These are phyloP conservation scores for Nemapogon koenigi DNA, from an alignment of 2,888 invertebrate species.

Conservation along the genomic window DNA sequence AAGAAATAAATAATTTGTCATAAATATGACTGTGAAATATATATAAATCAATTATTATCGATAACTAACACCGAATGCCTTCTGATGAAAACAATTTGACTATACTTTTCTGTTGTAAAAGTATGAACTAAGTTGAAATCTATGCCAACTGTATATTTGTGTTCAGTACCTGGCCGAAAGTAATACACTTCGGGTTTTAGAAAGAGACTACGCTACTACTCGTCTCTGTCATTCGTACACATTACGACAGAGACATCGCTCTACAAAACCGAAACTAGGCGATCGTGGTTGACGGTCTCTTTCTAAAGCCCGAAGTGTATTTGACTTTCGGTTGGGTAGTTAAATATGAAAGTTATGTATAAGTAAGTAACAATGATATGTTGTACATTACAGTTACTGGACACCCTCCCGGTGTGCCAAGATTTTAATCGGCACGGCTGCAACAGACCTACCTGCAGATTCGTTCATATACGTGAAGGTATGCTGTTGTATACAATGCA, in stretches of 20 bases:
- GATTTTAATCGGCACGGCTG: constrained; percentile 99
- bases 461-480: constrained; percentile 98
- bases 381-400: constrained; percentile 92
- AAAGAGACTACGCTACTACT: background rate
- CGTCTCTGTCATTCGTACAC: background rate
- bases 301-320: background rate
- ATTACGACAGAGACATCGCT: background rate
- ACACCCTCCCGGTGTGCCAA: constrained; percentile 99
- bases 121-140: too few relatives aligned
- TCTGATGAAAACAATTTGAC: too few relatives aligned
- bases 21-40: too few relatives aligned
- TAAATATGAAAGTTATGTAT: background rate
- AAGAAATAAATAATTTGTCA: too few relatives aligned
- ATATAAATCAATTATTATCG: too few relatives aligned
- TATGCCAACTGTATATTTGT: too few relatives aligned
- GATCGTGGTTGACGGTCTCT: background rate
- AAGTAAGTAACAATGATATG: constrained; percentile 28
- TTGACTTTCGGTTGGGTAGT: background rate
- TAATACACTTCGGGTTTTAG: background rate
- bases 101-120: too few relatives aligned
- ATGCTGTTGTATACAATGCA: constrained; percentile 31
- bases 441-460: constrained; percentile 96
- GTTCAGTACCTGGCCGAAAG: too few relatives aligned
- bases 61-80: too few relatives aligned
- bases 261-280: too few relatives aligned